Base-by-base conservation (phyloP, 2,797 vertebrate genomes). In the Dermochelys coriacea region DNA sequence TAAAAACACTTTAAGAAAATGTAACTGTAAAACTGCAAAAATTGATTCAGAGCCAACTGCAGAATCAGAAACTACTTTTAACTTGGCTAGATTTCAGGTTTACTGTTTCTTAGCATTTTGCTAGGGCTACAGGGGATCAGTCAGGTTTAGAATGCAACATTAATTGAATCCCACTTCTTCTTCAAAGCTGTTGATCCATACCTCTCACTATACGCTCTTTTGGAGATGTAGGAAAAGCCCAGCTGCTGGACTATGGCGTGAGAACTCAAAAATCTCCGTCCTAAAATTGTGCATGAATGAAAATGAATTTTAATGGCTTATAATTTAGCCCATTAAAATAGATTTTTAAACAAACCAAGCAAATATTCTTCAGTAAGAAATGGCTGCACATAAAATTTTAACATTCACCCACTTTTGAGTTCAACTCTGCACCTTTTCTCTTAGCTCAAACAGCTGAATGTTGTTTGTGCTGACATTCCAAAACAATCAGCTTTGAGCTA, bases 281-380 rank as follows among this genome's bases (percentile, higher is more conserved):
- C 18, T 78, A 51, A 68, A 82, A 61, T 71, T 71, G n/a, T 71
- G n/a, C 19, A 16, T 11, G 0, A 31, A 29, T 27, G 81, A 49
- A 90, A 61, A 77, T 83, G 19, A 75, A 74, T 90, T 5, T 85
- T 89, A 87, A 68, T 1, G 0, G 4, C 27, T 89, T 91, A 6
- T 88, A 87, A 90, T 82, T 86, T 88, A 85, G 91, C 74, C 82
- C 78, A 12, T 93, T 68, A 68, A 85, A 85, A 82, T 29, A 2
- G 1, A 55, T 11, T 82, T 88, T 93, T 59, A 71, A 83, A 82
- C 45, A 88, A 96, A 37, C 64, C 31, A 82, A 71, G 45, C 85
- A 95, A 96, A 95, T 34, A 86, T 84, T 96, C 88, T 91, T 82
- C 74, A 91, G 80, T 75, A 71, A 79, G 51, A 87, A 82, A 55